phyloP scores from a whole-genome alignment of 2,797 vertebrate genomes.

The Tadarida brasiliensis region DNA sequence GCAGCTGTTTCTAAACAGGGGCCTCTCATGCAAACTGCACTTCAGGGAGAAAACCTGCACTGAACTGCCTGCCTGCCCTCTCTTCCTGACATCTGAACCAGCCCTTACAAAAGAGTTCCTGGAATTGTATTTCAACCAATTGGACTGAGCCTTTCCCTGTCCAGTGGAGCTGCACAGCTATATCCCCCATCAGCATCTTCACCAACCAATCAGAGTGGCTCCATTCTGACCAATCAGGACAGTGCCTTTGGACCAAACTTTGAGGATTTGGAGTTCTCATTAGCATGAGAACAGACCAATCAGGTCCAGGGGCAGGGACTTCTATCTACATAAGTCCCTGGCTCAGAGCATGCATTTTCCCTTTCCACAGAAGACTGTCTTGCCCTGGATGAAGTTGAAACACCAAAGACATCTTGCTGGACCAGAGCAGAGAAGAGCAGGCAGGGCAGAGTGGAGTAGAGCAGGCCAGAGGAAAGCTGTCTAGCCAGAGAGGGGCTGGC shows the following conservation, averaged over 20 bases:
- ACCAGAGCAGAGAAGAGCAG: not conserved
- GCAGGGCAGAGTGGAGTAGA: not conserved
- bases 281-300: not conserved
- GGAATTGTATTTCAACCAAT: not conserved
- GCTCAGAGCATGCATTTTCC: not conserved
- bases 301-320: not conserved
- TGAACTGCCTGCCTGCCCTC: not conserved
- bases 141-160: not conserved
- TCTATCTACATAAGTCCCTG: not conserved
- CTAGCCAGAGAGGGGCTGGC: not conserved
- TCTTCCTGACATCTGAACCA: too few species aligned
- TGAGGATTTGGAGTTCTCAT: not conserved
- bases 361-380: not conserved
- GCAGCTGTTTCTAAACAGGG: not conserved
- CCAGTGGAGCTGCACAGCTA: not conserved
- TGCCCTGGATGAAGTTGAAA: not conserved
- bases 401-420: not conserved
- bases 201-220: not conserved
- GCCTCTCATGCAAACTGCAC: not conserved
- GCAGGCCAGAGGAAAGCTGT: not conserved
- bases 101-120: not conserved
- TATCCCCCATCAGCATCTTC: not conserved
- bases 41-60: not conserved
- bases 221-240: not conserved
- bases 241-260: not conserved